Base-by-base conservation (phyloP, 2,797 vertebrate genomes). In the Crax fasciolata region DNA sequence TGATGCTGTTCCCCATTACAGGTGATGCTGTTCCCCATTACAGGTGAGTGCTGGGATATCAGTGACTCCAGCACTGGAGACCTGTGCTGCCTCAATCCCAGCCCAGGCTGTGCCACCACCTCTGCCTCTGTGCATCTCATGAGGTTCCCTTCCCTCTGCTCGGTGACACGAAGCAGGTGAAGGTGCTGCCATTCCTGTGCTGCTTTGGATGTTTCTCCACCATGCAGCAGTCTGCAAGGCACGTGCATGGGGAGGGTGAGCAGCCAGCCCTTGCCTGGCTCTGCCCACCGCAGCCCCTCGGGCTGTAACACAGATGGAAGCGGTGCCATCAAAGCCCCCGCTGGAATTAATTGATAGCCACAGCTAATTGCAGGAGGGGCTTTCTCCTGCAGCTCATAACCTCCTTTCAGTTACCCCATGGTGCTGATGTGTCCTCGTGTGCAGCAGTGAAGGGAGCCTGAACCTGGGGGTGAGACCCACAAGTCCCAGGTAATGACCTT, bases 191-290 rank as follows among this genome's bases (percentile, higher is more conserved):
- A 2, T 41, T 35, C 21, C 48, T 32, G 66, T 7, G 28, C 46
- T 18, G 32, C 54, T 24, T 20, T 13, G 54, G 62, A 0, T 19
- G 1, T 30, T 35, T 35, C 87, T 32, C 1, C 2, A 0, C 25
- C 25, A 25, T 11, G 1, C 38, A 21, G 59, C 32, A 4, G 15
- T 23, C 8, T 30, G 78, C 35, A 27, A 28, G 58, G 58, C 18
- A 11, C 38, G 30, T 1, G 15, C 25, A 3, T 11, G 32, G 58
- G 10, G 35, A 48, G 52, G 48, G 48, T 27, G 58, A 16, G 2
- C 4, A 49, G 54, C 8, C 23, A 55, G 30, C 35, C 30, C 43
- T 48, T 28, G 65, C 25, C 44, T 35, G 41, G 46, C 62, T 28
- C 0, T 17, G 62, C 44, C 49, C 44, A 39, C 57, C 32, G 4